phyloP scores from a whole-genome alignment of 2,797 vertebrate species.

The Hippocampus kuda region DNA sequence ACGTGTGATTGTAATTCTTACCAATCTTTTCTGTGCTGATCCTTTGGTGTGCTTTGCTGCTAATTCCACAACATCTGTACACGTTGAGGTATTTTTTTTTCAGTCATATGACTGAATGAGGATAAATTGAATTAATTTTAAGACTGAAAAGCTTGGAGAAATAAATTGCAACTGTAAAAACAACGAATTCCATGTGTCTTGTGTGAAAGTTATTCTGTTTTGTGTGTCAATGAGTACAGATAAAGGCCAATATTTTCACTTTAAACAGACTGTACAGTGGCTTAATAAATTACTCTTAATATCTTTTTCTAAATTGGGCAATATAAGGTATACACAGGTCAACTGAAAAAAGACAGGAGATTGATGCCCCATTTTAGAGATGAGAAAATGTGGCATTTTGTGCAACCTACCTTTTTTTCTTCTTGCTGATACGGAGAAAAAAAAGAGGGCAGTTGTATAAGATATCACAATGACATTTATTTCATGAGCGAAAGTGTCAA shows the following conservation, averaged over 20 bases:
- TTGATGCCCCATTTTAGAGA: too few relatives aligned
- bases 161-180: conserved; percentile 59
- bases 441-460: too few relatives aligned
- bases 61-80: conserved; percentile 60
- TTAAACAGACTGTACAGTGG: conserved; percentile 7
- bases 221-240: too few relatives aligned
- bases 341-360: too few relatives aligned
- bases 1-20: conserved; percentile 16
- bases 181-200: conserved; percentile 41
- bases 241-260: neutral
- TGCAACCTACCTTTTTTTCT: too few relatives aligned
- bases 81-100: conserved; percentile 53
- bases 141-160: conserved; percentile 60
- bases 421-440: too few relatives aligned
- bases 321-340: neutral
- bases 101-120: conserved; percentile 66
- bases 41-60: conserved; percentile 55
- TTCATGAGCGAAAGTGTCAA: neutral
- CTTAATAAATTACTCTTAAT: neutral
- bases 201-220: conserved; percentile 20
- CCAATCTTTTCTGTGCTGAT: conserved; percentile 37
- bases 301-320: neutral
- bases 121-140: conserved; percentile 58
- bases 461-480: too few relatives aligned
- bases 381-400: too few relatives aligned